Evolutionary conservation across 2,797 vertebrate species (phyloP), one percentile per base, ranked within the genome.

Genomic region (Crenichthys baileyi): DNA sequence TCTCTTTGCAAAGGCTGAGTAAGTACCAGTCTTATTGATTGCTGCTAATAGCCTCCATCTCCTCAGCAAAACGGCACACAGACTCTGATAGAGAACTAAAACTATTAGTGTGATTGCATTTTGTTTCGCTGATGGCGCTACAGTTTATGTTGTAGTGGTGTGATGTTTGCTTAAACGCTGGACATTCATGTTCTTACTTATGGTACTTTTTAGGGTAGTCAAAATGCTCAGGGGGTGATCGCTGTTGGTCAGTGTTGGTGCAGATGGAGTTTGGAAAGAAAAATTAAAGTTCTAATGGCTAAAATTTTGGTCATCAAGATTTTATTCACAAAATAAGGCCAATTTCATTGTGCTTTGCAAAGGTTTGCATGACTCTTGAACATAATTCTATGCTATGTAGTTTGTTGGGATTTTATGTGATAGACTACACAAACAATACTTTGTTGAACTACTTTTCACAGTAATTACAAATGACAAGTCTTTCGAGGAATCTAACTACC

Each of bases 21-120:
- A 29, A 82, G 83, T 53, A 53, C 72, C 39, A 46, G 63, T 55
- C 41, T 5, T 78, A 90, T 89, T 74, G 91, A 90, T 88, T 63
- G n/a, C 72, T 68, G 70, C 83, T 81, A 82, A 90, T 61, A 80
- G 76, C 75, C 58, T 78, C 70, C 63, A 46, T 82, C 75, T 78
- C 76, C 71, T 85, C 60, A 73, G 77, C 76, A 80, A 39, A 12
- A 31, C 13, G 1, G 67, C 76, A 48, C 68, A 80, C 61, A 81
- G 58, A 73, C 72, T 58, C 24, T 36, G 36, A 36, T 36, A 36
- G 36, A 36, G 31, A 55, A 16, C 31, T 73, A 12, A 56, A 39
- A 55, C 53, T 39, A 41, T 29, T 31, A 50, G 8, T 72, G 46
- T 51, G 48, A 72, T 50, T 50, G 16, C 70, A 31, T 41, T 67